Evolutionary conservation across 2,888 invertebrate species (phyloP).

Genomic region (Ferdinandea cuprea): DNA sequence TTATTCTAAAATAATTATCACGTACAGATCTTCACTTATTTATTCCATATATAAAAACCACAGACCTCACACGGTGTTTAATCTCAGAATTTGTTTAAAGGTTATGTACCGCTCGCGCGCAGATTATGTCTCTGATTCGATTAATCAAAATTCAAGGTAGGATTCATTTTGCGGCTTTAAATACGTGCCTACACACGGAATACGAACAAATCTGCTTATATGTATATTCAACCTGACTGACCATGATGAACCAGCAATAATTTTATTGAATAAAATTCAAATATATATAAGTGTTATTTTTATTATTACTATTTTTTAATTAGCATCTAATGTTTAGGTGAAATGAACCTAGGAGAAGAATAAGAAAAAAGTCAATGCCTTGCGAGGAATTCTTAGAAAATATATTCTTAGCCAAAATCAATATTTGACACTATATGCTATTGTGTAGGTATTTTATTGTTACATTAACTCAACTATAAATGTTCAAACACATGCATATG

Average conservation of each 20-base stretch:
- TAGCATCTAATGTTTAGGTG: not conserved
- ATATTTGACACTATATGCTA: not conserved
- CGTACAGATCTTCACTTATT: not conserved
- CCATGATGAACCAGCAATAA: not conserved
- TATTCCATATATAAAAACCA: not conserved
- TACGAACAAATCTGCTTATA: no score
- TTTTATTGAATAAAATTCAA: not conserved
- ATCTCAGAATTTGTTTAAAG: not conserved
- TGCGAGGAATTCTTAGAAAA: not conserved
- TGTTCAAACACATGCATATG: not conserved
- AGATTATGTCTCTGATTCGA: not conserved
- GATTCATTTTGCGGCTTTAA: not conserved
- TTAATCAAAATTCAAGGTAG: not conserved
- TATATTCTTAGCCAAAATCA: not conserved
- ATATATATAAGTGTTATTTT: not conserved
- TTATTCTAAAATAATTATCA: not conserved
- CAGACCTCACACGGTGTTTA: not conserved
- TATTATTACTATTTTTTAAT: not conserved
- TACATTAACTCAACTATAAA: not conserved
- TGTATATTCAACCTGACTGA: not conserved
- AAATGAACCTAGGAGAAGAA: not conserved
- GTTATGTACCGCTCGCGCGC: not conserved
- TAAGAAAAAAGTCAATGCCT: not conserved
- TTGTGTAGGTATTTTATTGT: not conserved
- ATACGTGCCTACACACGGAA: not conserved